Evolutionary conservation across 2,888 invertebrate species (phyloP), one percentile per base, ranked within the genome.

Genomic region (Tiliacea aurago): DNA sequence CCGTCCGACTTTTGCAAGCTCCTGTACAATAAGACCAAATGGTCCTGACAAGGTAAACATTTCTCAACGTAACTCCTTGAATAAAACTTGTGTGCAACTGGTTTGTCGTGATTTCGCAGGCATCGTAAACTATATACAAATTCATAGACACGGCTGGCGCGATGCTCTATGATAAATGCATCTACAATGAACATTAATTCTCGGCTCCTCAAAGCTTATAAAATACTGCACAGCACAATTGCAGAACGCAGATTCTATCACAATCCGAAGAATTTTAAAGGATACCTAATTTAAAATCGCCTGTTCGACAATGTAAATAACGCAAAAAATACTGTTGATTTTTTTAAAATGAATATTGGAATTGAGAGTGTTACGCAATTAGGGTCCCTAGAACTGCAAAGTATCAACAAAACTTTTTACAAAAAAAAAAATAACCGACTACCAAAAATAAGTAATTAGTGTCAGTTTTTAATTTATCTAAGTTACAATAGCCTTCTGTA

Each of bases 111-210:
- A 47, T 66, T 78, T 47, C 47, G 51, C 73, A 58, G 67, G 56
- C 69, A 63, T 82, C 70, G 68, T 80, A 70, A 71, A 76, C 68
- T 63, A 43, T 63, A 43, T 69, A 83, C 78, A 66, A 73, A 83
- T 82, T 79, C 83, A 79, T 69, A 71, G 80, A 70, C 79, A 82
- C 75, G 41, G 45, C 6, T 59, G 33, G 15, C 56, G 51, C 49
- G 49, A 63, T 49, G 53, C n/a, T 63, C 43, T 37, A 45, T 67
- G 66, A 83, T 71, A 76, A 62, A 78, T 45, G 43, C 10, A 64
- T 20, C 28, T 20, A 66, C 33, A 33, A n/a, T 37, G n/a, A 49
- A n/a, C 11, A 62, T 53, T 55, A 4, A 23, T 37, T 43, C 41
- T 23, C 20, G 11, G 9, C 20, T 33, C 18, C 33, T 63, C 9